Base-by-base conservation (phyloP, 2,797 vertebrate species). In the Phalloptychus januarius region DNA sequence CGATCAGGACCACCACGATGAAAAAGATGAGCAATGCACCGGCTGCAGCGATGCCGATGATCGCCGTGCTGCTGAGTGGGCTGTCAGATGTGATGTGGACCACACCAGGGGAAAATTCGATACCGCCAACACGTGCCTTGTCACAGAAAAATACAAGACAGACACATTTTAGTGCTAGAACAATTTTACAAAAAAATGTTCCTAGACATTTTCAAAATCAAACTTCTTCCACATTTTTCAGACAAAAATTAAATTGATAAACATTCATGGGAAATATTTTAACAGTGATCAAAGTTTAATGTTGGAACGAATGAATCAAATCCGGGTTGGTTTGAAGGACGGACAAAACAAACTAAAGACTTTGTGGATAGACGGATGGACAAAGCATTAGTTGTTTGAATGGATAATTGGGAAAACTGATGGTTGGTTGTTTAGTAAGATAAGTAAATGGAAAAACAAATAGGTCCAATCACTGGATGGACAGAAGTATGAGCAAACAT, bases 1-100 rank as follows among this genome's bases (percentile, higher is more conserved):
- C 98, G 1, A 99, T 99, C 83, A 99, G 96, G 61, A 99, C 98
- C 0, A 97, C 95, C 86, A 99, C 97, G 0, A 99, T 99, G 95
- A 99, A 97, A 91, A 99, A 96, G 94, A 99, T 97, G 88, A 99
- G 97, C 67, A 99, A 95, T 33, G 97, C 98, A 0, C 98, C 98
- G 0, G 98, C 98, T n/a, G 96, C 97, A 0, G 98, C 96, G 0
- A 99, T 99, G 94, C 98, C 96, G 80, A 99, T 95, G 36, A 99
- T 98, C 74, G 98, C 97, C 0, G 98, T 97, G 92, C 97, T 95
- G 93, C 98, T 99, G 65, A 99, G 97, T 0, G 97, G 98, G 88
- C 98, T 99, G 95, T 99, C 98, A 0, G 98, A 98, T 10, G 96
- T 97, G 88, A 99, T 98, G 94, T 97, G 97, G 83, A 99, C 98